phyloP scores from a whole-genome alignment of 2,888 invertebrate species.

The Limnephilus auricula region DNA sequence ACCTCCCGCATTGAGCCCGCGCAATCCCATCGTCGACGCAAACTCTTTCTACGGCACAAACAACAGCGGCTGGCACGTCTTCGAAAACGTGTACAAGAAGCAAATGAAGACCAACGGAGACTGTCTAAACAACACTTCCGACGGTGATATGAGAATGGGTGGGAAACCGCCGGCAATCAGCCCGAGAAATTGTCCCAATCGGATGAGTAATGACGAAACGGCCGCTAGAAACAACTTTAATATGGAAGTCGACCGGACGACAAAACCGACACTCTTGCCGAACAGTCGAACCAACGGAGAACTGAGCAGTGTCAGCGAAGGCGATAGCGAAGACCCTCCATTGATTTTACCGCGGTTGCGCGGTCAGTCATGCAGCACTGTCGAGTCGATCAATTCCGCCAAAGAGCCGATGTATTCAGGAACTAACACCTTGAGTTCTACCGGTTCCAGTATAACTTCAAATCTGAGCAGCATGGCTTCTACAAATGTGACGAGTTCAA shows the following conservation, averaged over 20 bases:
- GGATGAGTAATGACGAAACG: constrained; percentile 25
- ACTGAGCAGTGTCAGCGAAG: constrained; percentile 8
- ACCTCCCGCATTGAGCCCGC: constrained; percentile 73
- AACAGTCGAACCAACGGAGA: constrained; percentile 59
- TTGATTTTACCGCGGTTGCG: constrained; percentile 53
- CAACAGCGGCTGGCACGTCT: constrained; percentile 68
- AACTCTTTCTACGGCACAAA: constrained; percentile 72
- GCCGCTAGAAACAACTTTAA: constrained; percentile 47
- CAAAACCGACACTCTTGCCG: constrained; percentile 53
- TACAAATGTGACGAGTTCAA: neutral
- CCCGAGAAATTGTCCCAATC: constrained; percentile 47
- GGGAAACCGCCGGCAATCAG: constrained; percentile 60
- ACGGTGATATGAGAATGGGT: constrained; percentile 1
- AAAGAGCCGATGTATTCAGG: constrained; percentile 20
- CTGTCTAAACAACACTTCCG: neutral
- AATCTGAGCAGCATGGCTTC: neutral
- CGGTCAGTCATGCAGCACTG: constrained; percentile 5
- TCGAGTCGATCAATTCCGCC: neutral
- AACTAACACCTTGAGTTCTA: neutral
- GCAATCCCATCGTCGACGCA: constrained; percentile 73
- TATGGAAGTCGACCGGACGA: constrained; percentile 63
- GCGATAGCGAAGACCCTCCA: constrained; percentile 60
- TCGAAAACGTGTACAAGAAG: constrained; percentile 61
- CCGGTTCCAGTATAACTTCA: neutral
- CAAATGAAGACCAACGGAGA: constrained; percentile 46